phyloP scores from a whole-genome alignment of 1,140 invertebrate genomes.

The Condylostylus longicornis region DNA sequence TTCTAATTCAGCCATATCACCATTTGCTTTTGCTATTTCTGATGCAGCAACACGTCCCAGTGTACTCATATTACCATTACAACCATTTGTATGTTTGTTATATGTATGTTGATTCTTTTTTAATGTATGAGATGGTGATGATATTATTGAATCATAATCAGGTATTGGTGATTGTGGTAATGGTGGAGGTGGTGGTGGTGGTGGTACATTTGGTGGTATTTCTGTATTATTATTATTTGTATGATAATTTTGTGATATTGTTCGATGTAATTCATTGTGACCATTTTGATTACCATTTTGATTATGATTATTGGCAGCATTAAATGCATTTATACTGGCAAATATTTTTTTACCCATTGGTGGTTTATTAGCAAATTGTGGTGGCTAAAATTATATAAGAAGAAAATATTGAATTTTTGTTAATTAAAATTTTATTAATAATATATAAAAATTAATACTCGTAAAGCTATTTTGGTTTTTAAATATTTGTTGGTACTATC shows the following conservation, averaged over 20 bases:
- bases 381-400: constrained; percentile 26
- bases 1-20: constrained; percentile 48
- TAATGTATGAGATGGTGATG: constrained; percentile 6
- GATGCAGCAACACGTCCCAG: constrained; percentile 11
- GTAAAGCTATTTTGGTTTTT: too few species aligned
- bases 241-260: too few species aligned
- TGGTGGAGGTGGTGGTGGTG: constrained; percentile 38
- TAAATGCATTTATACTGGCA: background rate
- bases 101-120: too few species aligned
- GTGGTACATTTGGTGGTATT: constrained; percentile 17
- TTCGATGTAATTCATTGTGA: constrained; percentile 2
- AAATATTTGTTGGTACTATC: too few species aligned
- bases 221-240: constrained; percentile 6
- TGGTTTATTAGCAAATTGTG: constrained; percentile 24
- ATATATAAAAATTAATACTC: too few species aligned
- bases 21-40: constrained; percentile 27
- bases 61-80: constrained; percentile 2
- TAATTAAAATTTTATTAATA: too few species aligned
- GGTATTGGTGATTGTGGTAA: constrained; percentile 38
- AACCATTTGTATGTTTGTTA: too few species aligned
- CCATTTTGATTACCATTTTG: constrained; percentile 1
- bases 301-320: constrained; percentile 8
- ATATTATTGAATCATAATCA: constrained; percentile 47
- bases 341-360: background rate
- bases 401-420: too few species aligned